Conservation (phyloP, 2,888 invertebrate species). For the Mantis religiosa region DNA sequence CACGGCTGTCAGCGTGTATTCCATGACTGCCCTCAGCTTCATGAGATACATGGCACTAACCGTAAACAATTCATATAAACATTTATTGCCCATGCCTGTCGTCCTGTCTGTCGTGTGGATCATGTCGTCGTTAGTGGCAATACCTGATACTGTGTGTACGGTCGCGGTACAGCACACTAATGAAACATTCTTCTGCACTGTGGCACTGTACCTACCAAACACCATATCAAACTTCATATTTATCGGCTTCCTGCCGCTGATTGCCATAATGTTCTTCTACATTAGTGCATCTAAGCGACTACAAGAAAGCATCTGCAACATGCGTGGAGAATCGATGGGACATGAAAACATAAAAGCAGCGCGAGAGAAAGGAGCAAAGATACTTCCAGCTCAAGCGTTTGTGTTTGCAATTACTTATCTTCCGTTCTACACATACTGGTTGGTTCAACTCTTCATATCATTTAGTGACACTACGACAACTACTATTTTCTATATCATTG, state of each 20-base stretch:
- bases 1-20: not conserved
- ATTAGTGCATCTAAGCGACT: not conserved
- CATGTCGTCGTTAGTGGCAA: not conserved
- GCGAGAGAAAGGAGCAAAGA: not conserved
- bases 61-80: not conserved
- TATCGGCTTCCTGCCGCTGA: not conserved
- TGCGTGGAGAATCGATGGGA: not conserved
- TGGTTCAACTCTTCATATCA: not conserved
- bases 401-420: not conserved
- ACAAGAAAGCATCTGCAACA: not conserved
- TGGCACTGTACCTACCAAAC: not conserved
- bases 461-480: not conserved
- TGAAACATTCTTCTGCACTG: not conserved
- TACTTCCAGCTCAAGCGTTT: not conserved
- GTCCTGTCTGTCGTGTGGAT: not conserved
- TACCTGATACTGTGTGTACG: not conserved
- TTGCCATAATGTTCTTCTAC: not conserved
- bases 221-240: not conserved
- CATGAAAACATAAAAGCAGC: not conserved
- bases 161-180: not conserved
- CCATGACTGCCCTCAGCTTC: not conserved
- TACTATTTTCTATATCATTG: not conserved
- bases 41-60: not conserved
- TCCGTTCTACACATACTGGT: not conserved
- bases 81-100: not conserved